phyloP scores from a whole-genome alignment of 2,888 invertebrate genomes.

The Argyra leucocephala region DNA sequence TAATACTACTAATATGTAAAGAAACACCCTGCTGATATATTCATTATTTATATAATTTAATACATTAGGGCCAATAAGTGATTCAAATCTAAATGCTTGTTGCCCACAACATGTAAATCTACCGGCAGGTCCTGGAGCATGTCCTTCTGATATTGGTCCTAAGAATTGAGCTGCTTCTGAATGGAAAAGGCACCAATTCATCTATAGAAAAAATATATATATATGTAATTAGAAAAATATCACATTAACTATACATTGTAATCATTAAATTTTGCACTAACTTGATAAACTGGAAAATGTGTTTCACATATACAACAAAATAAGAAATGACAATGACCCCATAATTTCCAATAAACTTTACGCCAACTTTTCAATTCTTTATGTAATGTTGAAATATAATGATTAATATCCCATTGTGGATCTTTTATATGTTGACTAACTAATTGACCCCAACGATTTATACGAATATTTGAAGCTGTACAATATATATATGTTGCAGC shows the following conservation, averaged over 20 bases:
- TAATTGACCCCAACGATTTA: conserved; percentile 64
- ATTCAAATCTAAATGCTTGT: conserved; percentile 55
- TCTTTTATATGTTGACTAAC: conserved; percentile 65
- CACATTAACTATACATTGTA: background rate
- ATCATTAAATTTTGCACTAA: conserved; percentile 27
- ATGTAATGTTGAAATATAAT: conserved; percentile 66
- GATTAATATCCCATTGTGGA: conserved; percentile 67
- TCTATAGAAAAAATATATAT: conserved; percentile 38
- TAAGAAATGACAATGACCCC: conserved; percentile 84
- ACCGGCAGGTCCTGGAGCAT: conserved; percentile 60
- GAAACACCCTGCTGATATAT: no score
- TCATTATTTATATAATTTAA: conserved; percentile 8
- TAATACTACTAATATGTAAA: no score
- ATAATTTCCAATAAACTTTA: conserved; percentile 85
- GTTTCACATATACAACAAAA: conserved; percentile 70
- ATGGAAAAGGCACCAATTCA: conserved; percentile 75
- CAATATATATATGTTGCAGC: conserved; percentile 65
- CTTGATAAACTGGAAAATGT: conserved; percentile 63
- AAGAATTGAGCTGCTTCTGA: conserved; percentile 67
- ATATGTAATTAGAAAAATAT: no score
- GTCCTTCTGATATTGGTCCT: conserved; percentile 51
- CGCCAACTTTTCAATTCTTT: conserved; percentile 78
- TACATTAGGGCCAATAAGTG: conserved; percentile 41
- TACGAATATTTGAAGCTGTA: conserved; percentile 57
- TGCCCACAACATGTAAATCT: conserved; percentile 82